A percentile compares a stretch with the other conserved stretches of the same genome.
Evolutionary conservation across 2,113 vertebrate genomes (phyloP).

Genomic region (Nanorana parkeri): DNA sequence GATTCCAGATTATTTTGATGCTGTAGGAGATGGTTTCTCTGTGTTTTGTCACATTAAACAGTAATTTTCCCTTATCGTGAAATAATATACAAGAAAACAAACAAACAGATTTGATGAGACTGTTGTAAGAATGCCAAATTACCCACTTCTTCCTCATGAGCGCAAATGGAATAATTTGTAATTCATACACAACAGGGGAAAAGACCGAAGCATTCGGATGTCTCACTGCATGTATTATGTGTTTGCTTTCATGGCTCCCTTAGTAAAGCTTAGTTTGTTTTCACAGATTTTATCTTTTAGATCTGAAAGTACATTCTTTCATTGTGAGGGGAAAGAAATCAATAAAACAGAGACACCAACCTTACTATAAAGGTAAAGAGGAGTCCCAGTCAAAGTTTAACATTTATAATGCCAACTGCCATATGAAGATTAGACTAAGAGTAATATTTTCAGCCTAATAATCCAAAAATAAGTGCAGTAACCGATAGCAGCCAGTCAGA

Average conservation of each 20-base stretch:
- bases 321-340: background rate
- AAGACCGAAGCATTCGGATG: background rate
- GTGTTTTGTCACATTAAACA: conserved; percentile 1
- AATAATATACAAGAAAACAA: background rate
- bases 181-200: conserved; percentile 27
- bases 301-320: background rate
- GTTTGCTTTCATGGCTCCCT: background rate
- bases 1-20: no score
- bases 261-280: background rate
- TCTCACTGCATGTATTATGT: conserved; percentile 9
- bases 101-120: conserved; percentile 22
- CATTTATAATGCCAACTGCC: no score
- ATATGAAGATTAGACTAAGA: no score
- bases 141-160: background rate
- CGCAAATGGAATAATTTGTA: conserved; percentile 30
- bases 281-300: background rate
- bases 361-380: no score
- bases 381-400: no score
- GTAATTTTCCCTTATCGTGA: conserved; percentile 10
- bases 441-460: no score
- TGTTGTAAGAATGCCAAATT: background rate
- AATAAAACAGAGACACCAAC: background rate
- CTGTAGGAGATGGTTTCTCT: no score
- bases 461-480: no score
- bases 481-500: no score